A percentile compares a stretch with the other conserved stretches of the same genome.
Evolutionary conservation across 2,888 invertebrate species (phyloP).

Genomic region (Phengaris alcon): DNA sequence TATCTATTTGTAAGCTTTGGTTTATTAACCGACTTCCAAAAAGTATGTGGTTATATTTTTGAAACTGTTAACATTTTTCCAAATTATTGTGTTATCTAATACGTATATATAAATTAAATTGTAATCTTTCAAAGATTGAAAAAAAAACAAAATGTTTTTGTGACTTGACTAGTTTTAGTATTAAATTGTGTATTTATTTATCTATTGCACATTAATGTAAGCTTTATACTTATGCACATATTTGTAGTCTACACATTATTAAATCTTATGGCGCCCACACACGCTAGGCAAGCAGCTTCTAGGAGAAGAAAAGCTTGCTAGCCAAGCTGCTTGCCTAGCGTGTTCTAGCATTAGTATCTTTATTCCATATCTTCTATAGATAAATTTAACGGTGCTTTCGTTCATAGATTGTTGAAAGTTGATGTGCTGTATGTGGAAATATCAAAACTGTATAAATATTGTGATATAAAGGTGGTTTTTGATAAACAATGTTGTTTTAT

Average conservation of each 20-base stretch:
- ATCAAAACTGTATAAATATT: constrained; percentile 54
- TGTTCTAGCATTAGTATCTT: constrained; percentile 2
- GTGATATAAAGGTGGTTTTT: constrained; percentile 57
- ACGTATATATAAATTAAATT: too few relatives aligned
- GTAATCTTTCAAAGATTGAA: neutral
- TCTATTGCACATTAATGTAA: constrained; percentile 15
- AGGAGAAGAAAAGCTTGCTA: neutral
- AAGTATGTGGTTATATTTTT: neutral
- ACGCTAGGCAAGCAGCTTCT: neutral
- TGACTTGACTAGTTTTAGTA: neutral
- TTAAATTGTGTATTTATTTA: constrained; percentile 14
- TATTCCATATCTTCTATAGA: constrained; percentile 32
- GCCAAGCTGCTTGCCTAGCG: neutral
- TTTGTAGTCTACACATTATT: constrained; percentile 1
- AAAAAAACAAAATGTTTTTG: constrained; percentile 4
- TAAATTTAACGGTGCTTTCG: constrained; percentile 64
- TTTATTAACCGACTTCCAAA: too few relatives aligned
- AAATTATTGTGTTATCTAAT: too few relatives aligned
- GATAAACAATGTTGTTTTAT: constrained; percentile 32
- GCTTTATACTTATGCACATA: constrained; percentile 18
- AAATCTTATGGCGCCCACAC: neutral
- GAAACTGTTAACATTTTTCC: too few relatives aligned
- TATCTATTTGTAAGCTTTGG: neutral
- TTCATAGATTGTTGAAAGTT: constrained; percentile 60
- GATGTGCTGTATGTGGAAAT: constrained; percentile 43